A percentile compares a stretch with the other conserved stretches of the same genome.
phyloP scores from a whole-genome alignment of 2,888 invertebrate genomes.

The Drosophila neotestacea region DNA sequence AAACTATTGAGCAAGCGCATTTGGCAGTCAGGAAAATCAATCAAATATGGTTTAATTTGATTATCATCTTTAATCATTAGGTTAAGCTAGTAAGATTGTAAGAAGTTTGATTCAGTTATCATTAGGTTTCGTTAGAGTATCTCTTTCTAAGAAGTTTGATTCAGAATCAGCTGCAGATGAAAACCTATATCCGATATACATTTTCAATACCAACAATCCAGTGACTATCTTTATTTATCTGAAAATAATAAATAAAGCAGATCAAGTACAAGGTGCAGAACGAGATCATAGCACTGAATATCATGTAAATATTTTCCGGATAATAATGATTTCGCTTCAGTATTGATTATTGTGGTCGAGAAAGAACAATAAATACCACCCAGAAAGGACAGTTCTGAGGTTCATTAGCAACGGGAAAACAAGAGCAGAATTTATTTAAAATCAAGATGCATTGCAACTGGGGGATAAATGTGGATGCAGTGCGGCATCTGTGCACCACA shows the following conservation, averaged over 20 bases:
- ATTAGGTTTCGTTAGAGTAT: not conserved
- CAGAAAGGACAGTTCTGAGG: conserved; percentile 34
- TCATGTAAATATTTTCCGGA: conserved; percentile 29
- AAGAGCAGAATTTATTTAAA: conserved; percentile 2
- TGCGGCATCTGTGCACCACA: conserved; percentile 68
- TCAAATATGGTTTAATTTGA: not conserved
- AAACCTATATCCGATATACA: not conserved
- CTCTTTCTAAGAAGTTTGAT: not conserved
- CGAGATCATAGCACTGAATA: conserved; percentile 5
- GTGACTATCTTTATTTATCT: no score
- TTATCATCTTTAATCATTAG: no score
- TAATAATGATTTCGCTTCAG: conserved; percentile 32
- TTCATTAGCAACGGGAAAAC: conserved; percentile 30
- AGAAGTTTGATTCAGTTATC: no score
- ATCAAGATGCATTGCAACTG: conserved; percentile 10
- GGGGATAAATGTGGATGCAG: conserved; percentile 22
- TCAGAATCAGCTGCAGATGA: not conserved
- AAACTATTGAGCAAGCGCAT: conserved; percentile 15
- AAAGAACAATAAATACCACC: conserved; percentile 59
- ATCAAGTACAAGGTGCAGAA: conserved; percentile 40
- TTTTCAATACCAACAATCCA: not conserved
- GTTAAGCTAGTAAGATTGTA: not conserved
- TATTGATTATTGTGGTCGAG: conserved; percentile 46
- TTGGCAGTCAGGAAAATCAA: conserved; percentile 22
- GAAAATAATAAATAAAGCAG: conserved; percentile 4